Conservation (phyloP, 2,797 vertebrate species). For the Champsocephalus esox region DNA sequence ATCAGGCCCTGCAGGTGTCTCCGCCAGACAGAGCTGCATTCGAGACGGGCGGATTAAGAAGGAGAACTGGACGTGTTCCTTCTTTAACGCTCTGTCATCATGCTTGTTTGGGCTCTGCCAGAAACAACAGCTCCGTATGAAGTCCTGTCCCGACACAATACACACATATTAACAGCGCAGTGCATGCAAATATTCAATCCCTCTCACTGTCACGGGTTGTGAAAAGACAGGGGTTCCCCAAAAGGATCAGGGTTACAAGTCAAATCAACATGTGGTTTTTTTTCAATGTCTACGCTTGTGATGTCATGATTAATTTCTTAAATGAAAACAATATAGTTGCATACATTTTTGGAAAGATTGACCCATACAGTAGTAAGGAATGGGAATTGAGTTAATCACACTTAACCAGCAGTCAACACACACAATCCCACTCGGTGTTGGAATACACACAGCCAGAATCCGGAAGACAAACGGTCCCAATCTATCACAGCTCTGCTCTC, state of each 20-base stretch:
- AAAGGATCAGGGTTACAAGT: conserved; percentile 17
- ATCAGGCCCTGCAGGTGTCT: conserved; percentile 59
- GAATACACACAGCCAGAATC: conserved; percentile 7
- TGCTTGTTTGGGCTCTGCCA: conserved; percentile 62
- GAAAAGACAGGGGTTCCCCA: conserved; percentile 27
- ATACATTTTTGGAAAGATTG: background rate
- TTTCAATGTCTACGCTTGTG: conserved; percentile 14
- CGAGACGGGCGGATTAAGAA: conserved; percentile 26
- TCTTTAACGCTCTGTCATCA: conserved; percentile 45
- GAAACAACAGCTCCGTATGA: conserved; percentile 69
- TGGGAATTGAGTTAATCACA: conserved; percentile 19
- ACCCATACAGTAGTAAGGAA: background rate
- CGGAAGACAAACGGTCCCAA: conserved; percentile 39
- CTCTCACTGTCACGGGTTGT: conserved; percentile 34
- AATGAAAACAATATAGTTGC: conserved; percentile 8
- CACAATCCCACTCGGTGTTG: background rate
- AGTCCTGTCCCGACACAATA: conserved; percentile 31
- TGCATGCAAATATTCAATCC: conserved; percentile 18
- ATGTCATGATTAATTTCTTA: conserved; percentile 29
- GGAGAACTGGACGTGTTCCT: conserved; percentile 48
- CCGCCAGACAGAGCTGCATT: conserved; percentile 52
- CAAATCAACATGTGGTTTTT: conserved; percentile 15
- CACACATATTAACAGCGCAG: background rate
- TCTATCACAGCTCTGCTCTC: conserved; percentile 49
- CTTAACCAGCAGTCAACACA: conserved; percentile 6